These are phyloP conservation scores for Phoxinus phoxinus DNA, from an alignment of 2,113 vertebrate species.

Conservation along the genomic window DNA sequence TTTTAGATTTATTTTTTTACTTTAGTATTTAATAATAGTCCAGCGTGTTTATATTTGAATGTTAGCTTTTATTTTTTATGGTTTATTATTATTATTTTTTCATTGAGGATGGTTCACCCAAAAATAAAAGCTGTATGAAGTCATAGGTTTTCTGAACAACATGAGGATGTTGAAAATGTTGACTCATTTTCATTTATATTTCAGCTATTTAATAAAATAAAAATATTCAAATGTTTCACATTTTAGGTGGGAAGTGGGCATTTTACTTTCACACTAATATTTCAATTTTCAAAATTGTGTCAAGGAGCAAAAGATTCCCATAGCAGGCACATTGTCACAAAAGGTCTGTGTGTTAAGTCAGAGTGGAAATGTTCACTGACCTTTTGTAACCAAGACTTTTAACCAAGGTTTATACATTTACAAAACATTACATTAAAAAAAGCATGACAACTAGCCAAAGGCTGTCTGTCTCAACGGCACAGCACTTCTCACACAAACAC, in stretches of 20 bases:
- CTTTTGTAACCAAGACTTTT: background rate
- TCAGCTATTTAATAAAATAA: too few relatives aligned
- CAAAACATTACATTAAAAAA: background rate
- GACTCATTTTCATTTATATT: too few relatives aligned
- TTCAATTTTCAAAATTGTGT: background rate
- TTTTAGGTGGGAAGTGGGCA: background rate
- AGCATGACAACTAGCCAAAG: background rate
- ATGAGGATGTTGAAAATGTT: too few relatives aligned
- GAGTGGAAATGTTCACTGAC: background rate
- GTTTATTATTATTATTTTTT: background rate
- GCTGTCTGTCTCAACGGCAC: background rate
- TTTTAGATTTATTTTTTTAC: background rate
- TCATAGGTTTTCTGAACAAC: too few relatives aligned
- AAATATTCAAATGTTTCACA: too few relatives aligned
- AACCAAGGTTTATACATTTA: background rate
- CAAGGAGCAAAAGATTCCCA: background rate
- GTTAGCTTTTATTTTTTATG: background rate
- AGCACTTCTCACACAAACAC: background rate
- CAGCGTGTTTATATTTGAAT: background rate
- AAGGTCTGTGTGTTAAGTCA: background rate
- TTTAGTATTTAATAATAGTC: background rate
- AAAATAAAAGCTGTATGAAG: too few relatives aligned
- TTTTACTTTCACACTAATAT: background rate
- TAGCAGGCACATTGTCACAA: background rate
- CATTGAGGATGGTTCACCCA: background rate